Evolutionary conservation across 2,797 vertebrate genomes (phyloP), one percentile per base, ranked within the genome.

Genomic region (Arnoldichthys spilopterus): DNA sequence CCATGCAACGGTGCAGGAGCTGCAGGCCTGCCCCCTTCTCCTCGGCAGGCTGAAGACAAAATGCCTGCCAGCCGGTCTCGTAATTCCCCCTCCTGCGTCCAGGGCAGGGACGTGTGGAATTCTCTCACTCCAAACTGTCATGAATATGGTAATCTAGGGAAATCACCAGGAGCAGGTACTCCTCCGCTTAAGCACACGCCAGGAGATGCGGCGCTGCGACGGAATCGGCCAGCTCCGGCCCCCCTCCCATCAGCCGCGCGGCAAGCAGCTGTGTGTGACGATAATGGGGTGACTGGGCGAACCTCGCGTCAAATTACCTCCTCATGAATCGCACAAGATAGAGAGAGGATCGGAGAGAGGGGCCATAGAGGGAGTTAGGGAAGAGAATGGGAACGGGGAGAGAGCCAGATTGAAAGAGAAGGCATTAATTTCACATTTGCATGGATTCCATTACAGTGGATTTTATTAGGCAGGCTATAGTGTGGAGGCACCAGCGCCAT

Each of bases 111-210:
- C 88, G 88, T 94, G 92, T 91, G 89, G 90, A 93, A 91, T 90
- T 91, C 91, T 92, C 92, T 94, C 90, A 88, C 90, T 94, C 89
- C 87, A 87, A 89, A 88, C 85, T 91, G 90, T 94, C 94, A 95
- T 94, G 93, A 96, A 94, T 96, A 96, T 96, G 95, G 91, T 95
- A 95, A 96, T 96, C 93, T 93, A 91, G 92, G 90, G 92, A 94
- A 95, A 95, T 95, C 92, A 92, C 75, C 37, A 91, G 88, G 91
- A 91, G 90, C 92, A 93, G 93, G 92, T 94, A 95, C 92, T 94
- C 94, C 93, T 93, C 94, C 94, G 93, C 90, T 94, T 94, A 94
- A 94, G 91, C 92, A 94, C 91, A 92, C 90, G 91, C 90, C 89
- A 87, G 85, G 90, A 93, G 90, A 91, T 92, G 74, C 74, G 78